Percentiles rank a stretch among this genome's conserved stretches.
Evolutionary conservation across 1,140 invertebrate genomes (phyloP).

Genomic region (Aculops lycopersici): DNA sequence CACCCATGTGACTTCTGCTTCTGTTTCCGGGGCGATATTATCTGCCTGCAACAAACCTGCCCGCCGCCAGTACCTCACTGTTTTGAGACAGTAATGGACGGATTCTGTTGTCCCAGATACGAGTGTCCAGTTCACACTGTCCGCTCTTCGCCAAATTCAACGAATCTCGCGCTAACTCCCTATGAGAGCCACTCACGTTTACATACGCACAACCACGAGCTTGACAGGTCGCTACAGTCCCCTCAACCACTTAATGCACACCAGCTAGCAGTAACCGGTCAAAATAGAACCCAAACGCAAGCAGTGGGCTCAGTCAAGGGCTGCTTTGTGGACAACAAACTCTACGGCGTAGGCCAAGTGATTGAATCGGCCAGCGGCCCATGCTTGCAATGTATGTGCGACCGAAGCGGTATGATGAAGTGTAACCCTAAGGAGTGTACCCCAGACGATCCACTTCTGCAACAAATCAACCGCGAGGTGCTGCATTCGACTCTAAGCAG

Average conservation of each 20-base stretch:
- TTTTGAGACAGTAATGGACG: conserved; percentile 54
- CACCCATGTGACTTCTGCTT: conserved; percentile 86
- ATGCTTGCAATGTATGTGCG: conserved; percentile 54
- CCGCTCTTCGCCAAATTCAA: not conserved
- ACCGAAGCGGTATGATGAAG: conserved; percentile 39
- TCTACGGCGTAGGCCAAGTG: conserved; percentile 44
- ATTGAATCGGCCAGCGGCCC: conserved; percentile 51
- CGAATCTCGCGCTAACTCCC: not conserved
- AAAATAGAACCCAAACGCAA: conserved; percentile 1
- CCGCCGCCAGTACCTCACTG: conserved; percentile 63
- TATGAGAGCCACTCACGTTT: conserved; percentile 1
- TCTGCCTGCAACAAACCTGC: conserved; percentile 71
- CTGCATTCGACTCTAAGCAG: conserved; percentile 3
- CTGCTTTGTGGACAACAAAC: conserved; percentile 43
- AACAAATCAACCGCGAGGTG: conserved; percentile 11
- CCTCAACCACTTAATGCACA: conserved; percentile 22
- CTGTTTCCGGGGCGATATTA: conserved; percentile 72
- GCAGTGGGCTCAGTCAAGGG: conserved; percentile 22
- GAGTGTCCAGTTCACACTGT: conserved; percentile 29
- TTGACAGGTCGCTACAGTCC: conserved; percentile 3
- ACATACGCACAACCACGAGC: conserved; percentile 2
- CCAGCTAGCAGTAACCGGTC: conserved; percentile 4
- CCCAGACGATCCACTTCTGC: conserved; percentile 41
- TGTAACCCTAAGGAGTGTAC: conserved; percentile 57
- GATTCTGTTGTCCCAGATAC: conserved; percentile 73